Conservation (phyloP, 2,797 vertebrate species). For the Pseudochromis fuscus region DNA sequence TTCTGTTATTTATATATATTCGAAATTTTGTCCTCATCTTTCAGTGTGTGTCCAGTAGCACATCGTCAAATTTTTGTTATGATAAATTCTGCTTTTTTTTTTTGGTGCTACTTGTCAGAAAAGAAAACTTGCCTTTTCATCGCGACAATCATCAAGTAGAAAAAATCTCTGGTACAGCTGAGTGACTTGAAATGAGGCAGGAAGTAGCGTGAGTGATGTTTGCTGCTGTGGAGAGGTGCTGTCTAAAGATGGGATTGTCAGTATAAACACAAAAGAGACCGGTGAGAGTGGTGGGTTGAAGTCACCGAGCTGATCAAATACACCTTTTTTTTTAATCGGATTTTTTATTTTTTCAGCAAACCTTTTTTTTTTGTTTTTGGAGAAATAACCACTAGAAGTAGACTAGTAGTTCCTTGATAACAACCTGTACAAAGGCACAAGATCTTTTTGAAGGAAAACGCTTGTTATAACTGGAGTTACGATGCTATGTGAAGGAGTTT, state of each 20-base stretch:
- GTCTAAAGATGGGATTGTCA: constrained; percentile 20
- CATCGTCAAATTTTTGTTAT: constrained; percentile 7
- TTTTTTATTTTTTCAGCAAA: neutral
- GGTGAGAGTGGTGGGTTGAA: neutral
- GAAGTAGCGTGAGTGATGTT: constrained; percentile 15
- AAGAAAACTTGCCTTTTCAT: constrained; percentile 12
- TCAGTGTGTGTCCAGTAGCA: too few relatives aligned
- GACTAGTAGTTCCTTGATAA: constrained; percentile 4
- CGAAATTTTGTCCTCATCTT: constrained; percentile 8
- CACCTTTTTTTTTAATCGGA: neutral
- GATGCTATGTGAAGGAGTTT: neutral
- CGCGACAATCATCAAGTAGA: constrained; percentile 12
- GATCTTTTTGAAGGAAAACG: neutral
- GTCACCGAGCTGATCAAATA: neutral
- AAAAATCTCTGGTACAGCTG: constrained; percentile 6
- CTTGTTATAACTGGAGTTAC: neutral
- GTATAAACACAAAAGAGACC: constrained; percentile 21
- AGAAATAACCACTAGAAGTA: too few relatives aligned
- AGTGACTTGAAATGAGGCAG: constrained; percentile 40
- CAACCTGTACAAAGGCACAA: neutral
- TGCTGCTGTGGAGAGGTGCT: constrained; percentile 18
- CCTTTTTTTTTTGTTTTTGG: neutral
- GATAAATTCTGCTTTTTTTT: neutral
- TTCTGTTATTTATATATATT: neutral
- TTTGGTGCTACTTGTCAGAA: constrained; percentile 3